A percentile compares a stretch with the other conserved stretches of the same genome.
Evolutionary conservation across 2,113 vertebrate genomes (phyloP).

Genomic region (Crocuta crocuta): DNA sequence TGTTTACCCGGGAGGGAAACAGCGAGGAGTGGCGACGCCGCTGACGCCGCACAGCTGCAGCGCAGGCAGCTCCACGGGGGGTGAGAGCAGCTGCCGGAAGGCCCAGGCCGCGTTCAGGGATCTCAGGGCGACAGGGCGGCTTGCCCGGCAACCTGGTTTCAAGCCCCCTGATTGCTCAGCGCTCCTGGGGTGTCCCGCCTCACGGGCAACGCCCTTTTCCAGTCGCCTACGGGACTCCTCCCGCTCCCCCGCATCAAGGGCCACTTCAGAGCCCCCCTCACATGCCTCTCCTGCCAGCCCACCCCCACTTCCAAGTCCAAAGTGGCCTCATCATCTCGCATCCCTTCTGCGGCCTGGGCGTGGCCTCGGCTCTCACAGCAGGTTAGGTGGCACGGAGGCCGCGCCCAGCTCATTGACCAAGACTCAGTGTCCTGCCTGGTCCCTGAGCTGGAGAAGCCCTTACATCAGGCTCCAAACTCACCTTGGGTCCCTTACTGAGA

Average conservation of each 20-base stretch:
- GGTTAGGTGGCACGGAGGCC: background rate
- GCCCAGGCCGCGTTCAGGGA: background rate
- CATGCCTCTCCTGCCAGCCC: background rate
- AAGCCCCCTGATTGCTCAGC: background rate
- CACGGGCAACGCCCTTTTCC: background rate
- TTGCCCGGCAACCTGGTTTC: background rate
- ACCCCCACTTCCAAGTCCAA: background rate
- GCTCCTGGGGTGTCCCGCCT: rapidly evolving
- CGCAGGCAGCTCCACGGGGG: rapidly evolving
- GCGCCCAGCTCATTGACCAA: background rate
- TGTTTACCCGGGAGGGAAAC: background rate
- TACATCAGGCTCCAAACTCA: background rate
- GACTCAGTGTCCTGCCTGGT: background rate
- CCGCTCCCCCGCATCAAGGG: too few species aligned
- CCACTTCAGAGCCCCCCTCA: background rate
- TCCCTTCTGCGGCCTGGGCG: background rate
- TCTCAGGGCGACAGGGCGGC: background rate
- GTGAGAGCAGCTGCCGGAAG: rapidly evolving
- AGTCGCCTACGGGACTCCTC: background rate
- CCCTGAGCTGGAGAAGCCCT: background rate
- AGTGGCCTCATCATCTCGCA: background rate
- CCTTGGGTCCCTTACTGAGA: background rate
- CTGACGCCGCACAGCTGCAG: rapidly evolving
- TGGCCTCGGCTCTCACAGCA: background rate
- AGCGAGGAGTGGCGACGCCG: rapidly evolving